Evolutionary conservation across 2,797 vertebrate species (phyloP).

Genomic region (Rhinoraja longicauda): DNA sequence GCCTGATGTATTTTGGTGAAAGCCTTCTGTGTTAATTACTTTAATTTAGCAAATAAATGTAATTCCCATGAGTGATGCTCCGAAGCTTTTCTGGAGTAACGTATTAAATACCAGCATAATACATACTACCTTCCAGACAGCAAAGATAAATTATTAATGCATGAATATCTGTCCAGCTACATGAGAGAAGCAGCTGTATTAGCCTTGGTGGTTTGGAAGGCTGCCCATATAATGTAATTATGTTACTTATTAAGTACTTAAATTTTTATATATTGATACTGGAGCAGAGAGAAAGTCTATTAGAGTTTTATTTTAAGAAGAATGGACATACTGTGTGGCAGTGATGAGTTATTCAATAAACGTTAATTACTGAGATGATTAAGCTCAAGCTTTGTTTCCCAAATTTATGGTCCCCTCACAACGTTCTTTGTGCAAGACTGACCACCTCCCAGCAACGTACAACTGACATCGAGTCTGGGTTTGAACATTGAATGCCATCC

Average conservation of each 20-base stretch:
- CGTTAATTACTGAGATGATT: too few relatives aligned
- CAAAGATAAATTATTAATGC: not conserved
- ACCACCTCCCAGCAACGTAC: not conserved
- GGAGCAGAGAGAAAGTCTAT: not conserved
- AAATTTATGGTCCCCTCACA: too few relatives aligned
- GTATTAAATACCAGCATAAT: not conserved
- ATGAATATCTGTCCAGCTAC: not conserved
- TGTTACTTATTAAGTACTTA: not conserved
- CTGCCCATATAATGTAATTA: not conserved
- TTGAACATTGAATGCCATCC: not conserved
- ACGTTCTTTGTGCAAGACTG: not conserved
- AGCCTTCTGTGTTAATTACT: not conserved
- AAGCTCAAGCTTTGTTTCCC: not conserved
- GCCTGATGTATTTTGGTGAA: not conserved
- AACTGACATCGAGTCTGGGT: not conserved
- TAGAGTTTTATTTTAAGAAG: not conserved
- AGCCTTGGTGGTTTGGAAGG: not conserved
- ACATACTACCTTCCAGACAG: not conserved
- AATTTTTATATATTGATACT: not conserved
- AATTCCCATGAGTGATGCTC: constrained; percentile 11
- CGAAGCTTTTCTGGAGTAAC: not conserved
- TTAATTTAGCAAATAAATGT: not conserved
- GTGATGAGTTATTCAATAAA: not conserved
- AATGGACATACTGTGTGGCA: not conserved
- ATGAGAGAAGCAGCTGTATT: not conserved